phyloP scores from a whole-genome alignment of 2,113 vertebrate genomes.

The Mormyrus iriodes region DNA sequence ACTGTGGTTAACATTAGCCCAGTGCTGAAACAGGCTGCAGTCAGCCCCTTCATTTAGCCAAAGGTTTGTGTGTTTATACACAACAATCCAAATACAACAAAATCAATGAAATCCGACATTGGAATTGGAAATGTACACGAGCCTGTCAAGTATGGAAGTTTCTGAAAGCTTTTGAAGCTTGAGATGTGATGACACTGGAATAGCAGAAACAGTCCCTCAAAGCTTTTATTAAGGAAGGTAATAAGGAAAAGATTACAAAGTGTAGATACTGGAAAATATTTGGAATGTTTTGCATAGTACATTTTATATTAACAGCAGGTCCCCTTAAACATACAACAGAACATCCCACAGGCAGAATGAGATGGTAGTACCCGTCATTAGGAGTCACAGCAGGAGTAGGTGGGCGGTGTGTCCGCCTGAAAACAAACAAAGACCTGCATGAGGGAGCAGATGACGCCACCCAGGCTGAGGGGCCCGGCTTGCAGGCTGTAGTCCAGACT shows the following conservation, averaged over 20 bases:
- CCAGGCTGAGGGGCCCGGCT: neutral
- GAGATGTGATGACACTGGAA: neutral
- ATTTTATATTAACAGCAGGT: neutral
- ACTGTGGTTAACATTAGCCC: conserved; percentile 1
- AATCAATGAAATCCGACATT: conserved; percentile 1
- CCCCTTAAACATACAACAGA: neutral
- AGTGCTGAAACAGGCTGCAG: neutral
- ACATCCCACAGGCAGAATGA: neutral
- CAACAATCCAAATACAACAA: conserved; percentile 12
- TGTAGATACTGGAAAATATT: neutral
- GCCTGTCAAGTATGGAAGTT: neutral
- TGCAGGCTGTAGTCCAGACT: neutral
- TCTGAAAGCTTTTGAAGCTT: neutral
- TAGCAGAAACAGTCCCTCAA: neutral
- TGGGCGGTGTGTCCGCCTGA: neutral
- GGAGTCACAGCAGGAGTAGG: neutral
- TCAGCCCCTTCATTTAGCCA: neutral
- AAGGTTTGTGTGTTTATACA: conserved; percentile 16
- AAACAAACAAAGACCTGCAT: neutral
- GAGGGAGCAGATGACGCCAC: neutral
- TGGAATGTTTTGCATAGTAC: neutral
- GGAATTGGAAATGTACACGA: neutral
- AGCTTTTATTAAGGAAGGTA: neutral
- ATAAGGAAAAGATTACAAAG: neutral
- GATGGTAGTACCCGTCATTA: neutral